These are phyloP conservation scores for Babyrousa celebensis DNA, from an alignment of 2,797 vertebrate species.

Conservation along the genomic window DNA sequence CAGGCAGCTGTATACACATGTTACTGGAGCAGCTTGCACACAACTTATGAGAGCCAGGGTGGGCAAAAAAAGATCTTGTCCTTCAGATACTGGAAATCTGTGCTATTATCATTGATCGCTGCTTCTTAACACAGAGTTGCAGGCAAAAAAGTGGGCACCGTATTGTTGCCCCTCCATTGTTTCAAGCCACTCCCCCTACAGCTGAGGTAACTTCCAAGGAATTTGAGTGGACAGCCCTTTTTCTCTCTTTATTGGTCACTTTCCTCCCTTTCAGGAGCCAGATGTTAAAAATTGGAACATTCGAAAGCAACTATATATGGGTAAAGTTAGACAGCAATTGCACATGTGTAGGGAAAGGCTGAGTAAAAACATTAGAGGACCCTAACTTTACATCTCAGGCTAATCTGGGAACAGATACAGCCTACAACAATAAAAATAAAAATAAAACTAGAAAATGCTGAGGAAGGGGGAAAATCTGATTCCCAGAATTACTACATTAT, in stretches of 20 bases:
- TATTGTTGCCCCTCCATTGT: neutral
- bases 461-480: neutral
- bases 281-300: conserved; percentile 30
- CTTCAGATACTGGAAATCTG: neutral
- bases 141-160: neutral
- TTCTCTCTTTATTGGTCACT: neutral
- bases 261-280: neutral
- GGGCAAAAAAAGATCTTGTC: neutral
- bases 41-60: neutral
- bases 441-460: neutral
- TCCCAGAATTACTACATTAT: neutral
- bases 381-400: conserved; percentile 9
- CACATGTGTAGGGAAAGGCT: neutral
- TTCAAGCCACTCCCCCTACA: neutral
- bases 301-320: neutral
- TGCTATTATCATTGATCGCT: neutral
- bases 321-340: conserved; percentile 1
- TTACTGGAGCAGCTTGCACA: neutral
- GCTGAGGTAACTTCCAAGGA: neutral
- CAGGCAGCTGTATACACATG: neutral
- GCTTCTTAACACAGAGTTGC: neutral
- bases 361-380: neutral
- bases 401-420: neutral
- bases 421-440: neutral
- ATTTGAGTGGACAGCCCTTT: neutral